phyloP scores from a whole-genome alignment of 2,113 vertebrate genomes.

The Osmerus eperlanus region DNA sequence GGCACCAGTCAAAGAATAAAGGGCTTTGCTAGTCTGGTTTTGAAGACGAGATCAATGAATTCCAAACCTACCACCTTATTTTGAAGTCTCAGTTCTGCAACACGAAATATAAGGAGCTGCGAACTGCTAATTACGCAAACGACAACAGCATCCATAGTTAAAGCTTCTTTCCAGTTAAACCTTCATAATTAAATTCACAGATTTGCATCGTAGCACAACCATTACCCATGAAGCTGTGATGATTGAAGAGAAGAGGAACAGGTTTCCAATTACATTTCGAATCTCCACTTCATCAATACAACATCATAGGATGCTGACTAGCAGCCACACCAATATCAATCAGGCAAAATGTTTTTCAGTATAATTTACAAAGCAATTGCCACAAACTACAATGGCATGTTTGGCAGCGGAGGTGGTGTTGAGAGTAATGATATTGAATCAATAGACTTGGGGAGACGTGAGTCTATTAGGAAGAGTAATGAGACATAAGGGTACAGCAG shows the following conservation, averaged over 20 bases:
- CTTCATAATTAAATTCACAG: no score
- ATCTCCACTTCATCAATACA: slow-evolving; percentile 12
- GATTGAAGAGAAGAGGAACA: not conserved
- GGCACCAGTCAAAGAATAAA: no score
- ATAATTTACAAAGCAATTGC: slow-evolving; percentile 11
- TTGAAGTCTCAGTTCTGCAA: no score
- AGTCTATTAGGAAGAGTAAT: slow-evolving; percentile 41
- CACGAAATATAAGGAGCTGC: no score
- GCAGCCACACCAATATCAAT: slow-evolving; percentile 5
- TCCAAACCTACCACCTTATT: no score
- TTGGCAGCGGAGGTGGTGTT: slow-evolving; percentile 12
- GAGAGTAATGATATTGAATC: slow-evolving; percentile 41
- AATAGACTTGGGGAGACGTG: slow-evolving; percentile 27
- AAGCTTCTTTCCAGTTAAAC: no score
- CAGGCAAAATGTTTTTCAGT: not conserved
- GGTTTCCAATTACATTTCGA: slow-evolving; percentile 25
- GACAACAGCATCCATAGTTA: no score
- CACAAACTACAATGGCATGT: slow-evolving; percentile 24
- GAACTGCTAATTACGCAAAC: no score
- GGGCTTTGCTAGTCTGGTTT: no score
- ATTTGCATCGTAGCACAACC: no score
- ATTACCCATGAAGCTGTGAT: slow-evolving; percentile 10
- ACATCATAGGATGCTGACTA: not conserved
- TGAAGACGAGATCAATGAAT: no score
- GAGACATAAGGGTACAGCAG: slow-evolving; percentile 27